phyloP scores from a whole-genome alignment of 2,888 invertebrate genomes.

The Apamea sordens region DNA sequence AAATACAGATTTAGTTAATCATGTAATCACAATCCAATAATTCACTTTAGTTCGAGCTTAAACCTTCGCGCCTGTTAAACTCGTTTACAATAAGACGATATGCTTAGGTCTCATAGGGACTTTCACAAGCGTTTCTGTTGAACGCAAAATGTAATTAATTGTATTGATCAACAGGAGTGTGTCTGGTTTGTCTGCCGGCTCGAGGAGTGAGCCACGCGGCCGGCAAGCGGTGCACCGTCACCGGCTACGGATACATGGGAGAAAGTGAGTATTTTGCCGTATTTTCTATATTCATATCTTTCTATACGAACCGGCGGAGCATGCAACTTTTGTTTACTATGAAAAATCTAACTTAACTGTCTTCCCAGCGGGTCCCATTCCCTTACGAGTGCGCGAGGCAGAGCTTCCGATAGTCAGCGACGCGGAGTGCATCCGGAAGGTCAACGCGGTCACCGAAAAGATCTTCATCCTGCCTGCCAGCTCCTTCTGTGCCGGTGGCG shows the following conservation, averaged over 20 bases:
- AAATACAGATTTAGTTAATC: not conserved
- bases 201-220: slow-evolving; percentile 96
- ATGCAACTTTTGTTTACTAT: not conserved
- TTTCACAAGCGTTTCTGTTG: not conserved
- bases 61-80: not conserved
- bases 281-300: not conserved
- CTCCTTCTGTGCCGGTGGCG: slow-evolving; percentile 98
- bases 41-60: not conserved
- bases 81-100: not conserved
- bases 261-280: slow-evolving; percentile 91
- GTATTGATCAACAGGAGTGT: slow-evolving; percentile 81
- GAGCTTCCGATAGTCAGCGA: slow-evolving; percentile 98
- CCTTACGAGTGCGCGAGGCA: slow-evolving; percentile 96
- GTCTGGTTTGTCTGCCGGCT: slow-evolving; percentile 96
- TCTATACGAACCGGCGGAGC: not conserved
- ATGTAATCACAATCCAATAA: not conserved
- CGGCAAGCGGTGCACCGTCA: slow-evolving; percentile 97
- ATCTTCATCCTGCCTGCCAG: slow-evolving; percentile 98
- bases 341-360: not conserved
- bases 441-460: slow-evolving; percentile 98
- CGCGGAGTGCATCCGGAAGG: slow-evolving; percentile 97
- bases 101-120: not conserved
- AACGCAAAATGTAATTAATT: not conserved
- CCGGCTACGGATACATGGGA: slow-evolving; percentile 98
- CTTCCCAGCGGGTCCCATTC: slow-evolving; percentile 95